A percentile compares a stretch with the other conserved stretches of the same genome.
These are phyloP conservation scores for Pseudoips prasinana DNA, from an alignment of 2,888 invertebrate genomes.

Conservation along the genomic window DNA sequence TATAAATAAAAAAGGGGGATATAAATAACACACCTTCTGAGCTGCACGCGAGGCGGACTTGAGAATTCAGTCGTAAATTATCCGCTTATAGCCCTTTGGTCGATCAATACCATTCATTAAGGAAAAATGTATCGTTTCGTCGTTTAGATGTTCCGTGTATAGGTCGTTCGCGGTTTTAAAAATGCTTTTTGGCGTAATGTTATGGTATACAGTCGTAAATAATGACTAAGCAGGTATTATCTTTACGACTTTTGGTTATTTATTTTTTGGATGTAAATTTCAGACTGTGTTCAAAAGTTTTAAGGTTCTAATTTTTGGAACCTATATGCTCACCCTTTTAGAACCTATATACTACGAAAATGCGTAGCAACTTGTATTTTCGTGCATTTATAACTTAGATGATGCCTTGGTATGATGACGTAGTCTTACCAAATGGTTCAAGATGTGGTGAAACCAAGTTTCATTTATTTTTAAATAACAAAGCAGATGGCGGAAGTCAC, in stretches of 20 bases:
- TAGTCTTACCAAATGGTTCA: no score
- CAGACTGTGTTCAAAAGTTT: no score
- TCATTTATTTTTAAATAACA: constrained; percentile 4
- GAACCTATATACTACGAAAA: no score
- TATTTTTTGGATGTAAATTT: constrained; percentile 17
- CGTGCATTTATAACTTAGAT: no score
- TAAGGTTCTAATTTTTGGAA: no score
- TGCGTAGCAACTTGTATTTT: no score
- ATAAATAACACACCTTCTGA: constrained; percentile 80
- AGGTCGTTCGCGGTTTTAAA: constrained; percentile 53
- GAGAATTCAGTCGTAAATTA: constrained; percentile 72
- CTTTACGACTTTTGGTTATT: constrained; percentile 26
- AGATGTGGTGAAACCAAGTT: no score
- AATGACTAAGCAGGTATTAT: constrained; percentile 39
- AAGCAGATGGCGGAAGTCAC: constrained; percentile 6
- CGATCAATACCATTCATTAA: constrained; percentile 80
- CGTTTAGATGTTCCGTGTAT: constrained; percentile 35
- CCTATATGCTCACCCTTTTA: no score
- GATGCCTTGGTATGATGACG: no score
- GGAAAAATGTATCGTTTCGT: constrained; percentile 67
- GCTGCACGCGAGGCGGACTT: constrained; percentile 67
- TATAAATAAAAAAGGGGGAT: constrained; percentile 77
- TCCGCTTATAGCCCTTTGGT: constrained; percentile 60
- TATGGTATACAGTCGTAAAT: constrained; percentile 40
- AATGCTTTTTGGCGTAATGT: constrained; percentile 44